Evolutionary conservation across 2,888 invertebrate genomes (phyloP).

Genomic region (Meandrusa payeni): DNA sequence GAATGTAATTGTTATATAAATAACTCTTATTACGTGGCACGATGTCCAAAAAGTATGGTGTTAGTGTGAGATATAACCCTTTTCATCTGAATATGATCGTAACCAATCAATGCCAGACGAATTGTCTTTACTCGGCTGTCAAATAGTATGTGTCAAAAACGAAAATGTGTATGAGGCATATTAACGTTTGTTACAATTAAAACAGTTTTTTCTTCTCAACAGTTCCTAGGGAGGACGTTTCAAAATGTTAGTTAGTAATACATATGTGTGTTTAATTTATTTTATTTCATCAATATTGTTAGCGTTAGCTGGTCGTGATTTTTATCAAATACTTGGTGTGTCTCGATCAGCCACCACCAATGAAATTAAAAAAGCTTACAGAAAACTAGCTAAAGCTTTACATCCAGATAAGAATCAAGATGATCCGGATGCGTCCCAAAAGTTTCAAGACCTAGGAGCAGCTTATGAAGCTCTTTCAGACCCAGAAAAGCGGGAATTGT

Average conservation of each 20-base stretch:
- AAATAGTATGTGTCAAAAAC: conserved; percentile 45
- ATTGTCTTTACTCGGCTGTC: conserved; percentile 61
- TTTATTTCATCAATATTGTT: conserved; percentile 57
- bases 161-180: conserved; percentile 58
- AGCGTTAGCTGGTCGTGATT: conserved; percentile 89
- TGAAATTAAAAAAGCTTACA: conserved; percentile 98
- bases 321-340: conserved; percentile 95
- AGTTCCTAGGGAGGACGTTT: conserved; percentile 47
- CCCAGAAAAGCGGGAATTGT: conserved; percentile 94
- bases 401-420: conserved; percentile 99
- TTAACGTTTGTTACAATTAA: conserved; percentile 37
- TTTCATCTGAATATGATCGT: conserved; percentile 8
- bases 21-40: conserved; percentile 2
- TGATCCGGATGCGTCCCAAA: conserved; percentile 95
- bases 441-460: conserved; percentile 97
- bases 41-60: conserved; percentile 22
- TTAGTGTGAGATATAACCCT: conserved; percentile 26
- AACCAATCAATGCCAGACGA: conserved; percentile 65
- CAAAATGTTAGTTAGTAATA: conserved; percentile 59
- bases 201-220: conserved; percentile 42
- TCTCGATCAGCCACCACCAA: conserved; percentile 92
- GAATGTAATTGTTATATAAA: conserved; percentile 13
- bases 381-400: conserved; percentile 95
- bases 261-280: conserved; percentile 61
- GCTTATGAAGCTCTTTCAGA: conserved; percentile 98